These are phyloP conservation scores for Drosophila lacicola DNA, from an alignment of 2,888 invertebrate genomes.

Conservation along the genomic window DNA sequence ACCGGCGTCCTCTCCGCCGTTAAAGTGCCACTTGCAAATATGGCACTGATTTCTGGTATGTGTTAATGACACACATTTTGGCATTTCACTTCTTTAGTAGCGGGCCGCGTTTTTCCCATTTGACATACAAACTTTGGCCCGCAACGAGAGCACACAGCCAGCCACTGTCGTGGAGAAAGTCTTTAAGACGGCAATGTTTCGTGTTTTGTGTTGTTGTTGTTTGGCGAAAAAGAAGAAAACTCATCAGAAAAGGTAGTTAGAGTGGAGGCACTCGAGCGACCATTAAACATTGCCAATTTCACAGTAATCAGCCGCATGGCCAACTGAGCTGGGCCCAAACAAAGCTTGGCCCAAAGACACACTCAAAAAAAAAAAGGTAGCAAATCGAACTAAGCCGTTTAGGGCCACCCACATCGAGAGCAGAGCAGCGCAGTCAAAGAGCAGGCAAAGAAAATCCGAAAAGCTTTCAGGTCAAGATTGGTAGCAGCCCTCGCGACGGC, in stretches of 20 bases:
- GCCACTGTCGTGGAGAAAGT: conserved; percentile 61
- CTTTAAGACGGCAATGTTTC: conserved; percentile 11
- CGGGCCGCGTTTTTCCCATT: conserved; percentile 13
- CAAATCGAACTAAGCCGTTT: conserved; percentile 74
- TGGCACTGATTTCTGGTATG: conserved; percentile 2
- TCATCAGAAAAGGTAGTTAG: conserved; percentile 74
- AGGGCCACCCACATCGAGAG: conserved; percentile 73
- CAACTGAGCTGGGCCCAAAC: conserved; percentile 49
- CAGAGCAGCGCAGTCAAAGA: conserved; percentile 38
- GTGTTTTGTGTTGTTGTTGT: conserved; percentile 23
- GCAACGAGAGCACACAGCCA: conserved; percentile 16
- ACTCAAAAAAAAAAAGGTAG: conserved; percentile 43
- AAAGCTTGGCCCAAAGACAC: conserved; percentile 29
- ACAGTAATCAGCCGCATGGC: conserved; percentile 70
- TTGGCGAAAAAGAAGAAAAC: conserved; percentile 53
- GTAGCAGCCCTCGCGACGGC: conserved; percentile 53
- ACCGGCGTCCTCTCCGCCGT: too few relatives aligned
- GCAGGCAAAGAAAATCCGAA: conserved; percentile 45
- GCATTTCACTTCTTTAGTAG: conserved; percentile 33
- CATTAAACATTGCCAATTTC: conserved; percentile 78
- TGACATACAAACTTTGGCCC: conserved; percentile 32
- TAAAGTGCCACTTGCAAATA: too few relatives aligned
- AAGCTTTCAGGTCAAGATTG: conserved; percentile 64
- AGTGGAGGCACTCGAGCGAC: conserved; percentile 37
- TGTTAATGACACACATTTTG: conserved; percentile 7